Evolutionary conservation across 1,140 invertebrate genomes (phyloP).

Genomic region (Microvelia longipes): DNA sequence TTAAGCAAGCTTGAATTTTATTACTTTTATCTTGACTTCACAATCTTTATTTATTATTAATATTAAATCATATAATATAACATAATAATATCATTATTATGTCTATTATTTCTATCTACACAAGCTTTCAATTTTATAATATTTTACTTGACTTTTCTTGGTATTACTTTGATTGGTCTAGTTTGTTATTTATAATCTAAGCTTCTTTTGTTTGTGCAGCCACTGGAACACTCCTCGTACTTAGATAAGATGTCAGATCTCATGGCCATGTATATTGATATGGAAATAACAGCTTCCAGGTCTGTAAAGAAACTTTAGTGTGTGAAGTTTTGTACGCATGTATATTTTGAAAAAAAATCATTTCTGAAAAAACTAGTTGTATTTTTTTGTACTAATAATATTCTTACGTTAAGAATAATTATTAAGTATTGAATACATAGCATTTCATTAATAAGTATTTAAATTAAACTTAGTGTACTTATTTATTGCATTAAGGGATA

Average conservation of each 20-base stretch:
- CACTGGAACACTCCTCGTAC: conserved; percentile 28
- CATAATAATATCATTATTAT: not conserved
- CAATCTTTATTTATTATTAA: not conserved
- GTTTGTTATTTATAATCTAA: not conserved
- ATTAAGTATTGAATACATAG: no score
- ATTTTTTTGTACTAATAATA: not conserved
- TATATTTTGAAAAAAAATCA: not conserved
- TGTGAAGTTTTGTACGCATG: not conserved
- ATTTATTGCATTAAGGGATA: no score
- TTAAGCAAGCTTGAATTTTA: no score
- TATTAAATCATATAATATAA: not conserved
- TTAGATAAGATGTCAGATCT: conserved; percentile 34
- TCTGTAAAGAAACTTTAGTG: conserved; percentile 12
- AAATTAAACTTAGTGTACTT: no score
- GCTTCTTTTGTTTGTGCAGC: conserved; percentile 19
- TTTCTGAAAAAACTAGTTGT: not conserved
- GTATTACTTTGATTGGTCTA: not conserved
- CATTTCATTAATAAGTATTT: no score
- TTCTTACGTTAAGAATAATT: not conserved
- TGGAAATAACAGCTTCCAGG: conserved; percentile 33
- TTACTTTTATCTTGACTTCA: not conserved
- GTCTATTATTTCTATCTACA: not conserved
- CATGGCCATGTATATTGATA: conserved; percentile 33
- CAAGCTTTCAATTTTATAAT: not conserved
- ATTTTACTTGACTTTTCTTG: not conserved